A percentile compares a stretch with the other conserved stretches of the same genome.
These are phyloP conservation scores for Habrosyne pyritoides DNA, from an alignment of 2,888 invertebrate genomes.

Conservation along the genomic window DNA sequence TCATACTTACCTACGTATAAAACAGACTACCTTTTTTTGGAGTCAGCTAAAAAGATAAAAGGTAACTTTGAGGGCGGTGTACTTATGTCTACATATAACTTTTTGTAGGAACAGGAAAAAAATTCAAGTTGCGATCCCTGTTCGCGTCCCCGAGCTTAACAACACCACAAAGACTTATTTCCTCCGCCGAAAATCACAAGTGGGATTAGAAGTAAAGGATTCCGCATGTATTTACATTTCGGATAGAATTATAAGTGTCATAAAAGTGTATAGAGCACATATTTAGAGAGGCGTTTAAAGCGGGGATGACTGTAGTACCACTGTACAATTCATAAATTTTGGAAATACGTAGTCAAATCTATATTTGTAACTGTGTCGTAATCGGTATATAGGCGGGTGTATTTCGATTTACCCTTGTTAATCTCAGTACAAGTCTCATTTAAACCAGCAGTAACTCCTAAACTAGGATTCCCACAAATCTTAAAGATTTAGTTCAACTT, in stretches of 20 bases:
- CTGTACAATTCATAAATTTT: not conserved
- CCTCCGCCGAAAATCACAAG: conserved; percentile 20
- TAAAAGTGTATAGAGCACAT: conserved; percentile 2
- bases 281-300: not conserved
- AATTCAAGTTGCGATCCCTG: conserved; percentile 17
- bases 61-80: not conserved
- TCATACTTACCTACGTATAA: not conserved
- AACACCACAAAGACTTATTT: conserved; percentile 26
- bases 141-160: conserved; percentile 16
- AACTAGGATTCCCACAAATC: no score
- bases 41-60: not conserved
- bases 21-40: not conserved
- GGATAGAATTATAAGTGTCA: conserved; percentile 2
- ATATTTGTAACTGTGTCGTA: no score
- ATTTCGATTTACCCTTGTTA: no score
- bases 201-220: conserved; percentile 22
- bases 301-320: not conserved
- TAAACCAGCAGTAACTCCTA: no score
- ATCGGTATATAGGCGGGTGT: no score
- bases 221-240: conserved; percentile 19
- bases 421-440: no score
- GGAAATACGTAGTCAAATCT: no score
- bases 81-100: conserved; percentile 1
- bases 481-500: no score
- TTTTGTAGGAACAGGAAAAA: conserved; percentile 11